phyloP scores from a whole-genome alignment of 1,140 invertebrate genomes.

The Philaenus spumarius region DNA sequence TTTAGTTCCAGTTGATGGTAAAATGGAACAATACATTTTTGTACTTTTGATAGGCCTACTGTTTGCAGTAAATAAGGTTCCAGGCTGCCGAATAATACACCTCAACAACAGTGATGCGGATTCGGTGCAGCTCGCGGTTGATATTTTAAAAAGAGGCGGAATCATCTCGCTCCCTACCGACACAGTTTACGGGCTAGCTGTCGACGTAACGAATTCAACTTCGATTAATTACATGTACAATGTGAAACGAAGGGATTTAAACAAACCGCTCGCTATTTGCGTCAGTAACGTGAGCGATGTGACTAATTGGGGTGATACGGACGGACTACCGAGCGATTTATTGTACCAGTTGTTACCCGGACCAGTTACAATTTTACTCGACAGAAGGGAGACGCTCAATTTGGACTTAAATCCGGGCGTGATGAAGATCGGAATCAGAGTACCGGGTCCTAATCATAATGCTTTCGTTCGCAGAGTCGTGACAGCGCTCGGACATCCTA shows the following conservation, averaged over 20 bases:
- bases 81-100: neutral
- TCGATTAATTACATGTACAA: slow-evolving; percentile 73
- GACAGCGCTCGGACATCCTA: slow-evolving; percentile 57
- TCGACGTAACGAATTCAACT: slow-evolving; percentile 63
- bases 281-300: slow-evolving; percentile 64
- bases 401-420: slow-evolving; percentile 70
- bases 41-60: too few species aligned
- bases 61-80: too few species aligned
- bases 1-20: too few species aligned
- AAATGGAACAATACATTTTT: too few species aligned
- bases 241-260: slow-evolving; percentile 78
- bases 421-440: slow-evolving; percentile 80
- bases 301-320: slow-evolving; percentile 66
- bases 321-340: slow-evolving; percentile 58
- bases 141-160: slow-evolving; percentile 47
- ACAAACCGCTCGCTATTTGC: slow-evolving; percentile 89
- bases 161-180: slow-evolving; percentile 92
- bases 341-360: slow-evolving; percentile 76
- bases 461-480: slow-evolving; percentile 69
- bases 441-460: slow-evolving; percentile 56
- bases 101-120: slow-evolving; percentile 13
- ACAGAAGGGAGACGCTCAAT: slow-evolving; percentile 63
- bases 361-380: slow-evolving; percentile 86
- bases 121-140: slow-evolving; percentile 47
- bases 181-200: slow-evolving; percentile 92